Percentiles rank a stretch among this genome's conserved stretches.
Conservation (phyloP, 2,113 vertebrate species). For the Mustela lutreola region DNA sequence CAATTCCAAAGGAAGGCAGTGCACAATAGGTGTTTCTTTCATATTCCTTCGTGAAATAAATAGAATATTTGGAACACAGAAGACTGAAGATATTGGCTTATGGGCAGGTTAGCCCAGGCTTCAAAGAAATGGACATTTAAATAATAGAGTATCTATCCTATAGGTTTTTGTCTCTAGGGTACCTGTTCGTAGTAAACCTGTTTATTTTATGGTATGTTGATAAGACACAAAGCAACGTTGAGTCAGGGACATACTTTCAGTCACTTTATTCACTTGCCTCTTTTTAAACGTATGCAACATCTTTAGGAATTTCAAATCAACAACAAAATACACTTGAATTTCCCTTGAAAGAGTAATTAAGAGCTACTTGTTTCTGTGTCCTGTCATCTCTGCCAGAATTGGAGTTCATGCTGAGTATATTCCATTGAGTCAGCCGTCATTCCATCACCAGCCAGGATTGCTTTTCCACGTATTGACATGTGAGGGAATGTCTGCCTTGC, state of each 20-base stretch:
- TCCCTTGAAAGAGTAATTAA: constrained; percentile 60
- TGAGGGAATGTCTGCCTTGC: constrained; percentile 77
- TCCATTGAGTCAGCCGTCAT: constrained; percentile 71
- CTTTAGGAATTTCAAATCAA: constrained; percentile 58
- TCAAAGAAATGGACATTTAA: constrained; percentile 59
- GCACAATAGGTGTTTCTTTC: not conserved
- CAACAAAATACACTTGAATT: constrained; percentile 32
- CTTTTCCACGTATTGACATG: constrained; percentile 64
- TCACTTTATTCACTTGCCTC: constrained; percentile 49
- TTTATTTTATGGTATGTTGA: constrained; percentile 65
- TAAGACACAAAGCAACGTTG: constrained; percentile 48
- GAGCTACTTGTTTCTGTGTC: constrained; percentile 57
- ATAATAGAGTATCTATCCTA: not conserved
- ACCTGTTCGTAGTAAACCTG: not conserved
- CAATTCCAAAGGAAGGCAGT: constrained; percentile 14
- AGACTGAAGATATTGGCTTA: constrained; percentile 36
- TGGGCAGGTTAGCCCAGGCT: not conserved
- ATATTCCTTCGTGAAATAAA: constrained; percentile 22
- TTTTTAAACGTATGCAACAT: constrained; percentile 6
- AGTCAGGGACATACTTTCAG: not conserved
- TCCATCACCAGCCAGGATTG: constrained; percentile 54
- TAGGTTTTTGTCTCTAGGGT: constrained; percentile 51
- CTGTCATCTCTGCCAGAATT: constrained; percentile 70
- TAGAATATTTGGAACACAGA: constrained; percentile 33
- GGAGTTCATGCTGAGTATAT: constrained; percentile 66